Percentiles rank a stretch among this genome's conserved stretches.
Conservation (phyloP, 2,113 vertebrate species). For the Austrofundulus limnaeus region DNA sequence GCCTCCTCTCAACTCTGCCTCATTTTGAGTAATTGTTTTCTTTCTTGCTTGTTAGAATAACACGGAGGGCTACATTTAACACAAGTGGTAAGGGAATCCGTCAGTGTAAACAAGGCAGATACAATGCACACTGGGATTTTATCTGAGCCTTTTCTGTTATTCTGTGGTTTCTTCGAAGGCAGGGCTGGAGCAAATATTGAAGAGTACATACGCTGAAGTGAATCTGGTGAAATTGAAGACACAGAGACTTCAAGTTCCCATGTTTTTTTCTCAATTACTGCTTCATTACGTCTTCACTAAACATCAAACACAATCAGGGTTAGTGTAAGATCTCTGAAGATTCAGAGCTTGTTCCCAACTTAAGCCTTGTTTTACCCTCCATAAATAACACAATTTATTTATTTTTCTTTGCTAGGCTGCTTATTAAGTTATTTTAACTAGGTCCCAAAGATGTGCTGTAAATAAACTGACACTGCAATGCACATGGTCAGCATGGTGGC, state of each 20-base stretch:
- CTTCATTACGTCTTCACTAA: slow-evolving; percentile 11
- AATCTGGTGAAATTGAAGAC: slow-evolving; percentile 47
- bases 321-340: slow-evolving; percentile 2
- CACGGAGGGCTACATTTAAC: slow-evolving; percentile 71
- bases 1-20: slow-evolving; percentile 67
- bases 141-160: slow-evolving; percentile 68
- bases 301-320: slow-evolving; percentile 12
- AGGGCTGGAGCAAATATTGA: slow-evolving; percentile 50
- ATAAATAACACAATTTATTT: slow-evolving; percentile 3
- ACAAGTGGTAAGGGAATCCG: slow-evolving; percentile 72
- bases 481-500: slow-evolving; percentile 72
- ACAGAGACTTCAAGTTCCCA: slow-evolving; percentile 25
- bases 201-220: slow-evolving; percentile 24
- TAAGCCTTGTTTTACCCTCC: neutral
- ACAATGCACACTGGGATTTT: slow-evolving; percentile 76
- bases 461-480: slow-evolving; percentile 42
- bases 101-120: slow-evolving; percentile 70
- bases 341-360: neutral
- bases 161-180: slow-evolving; percentile 63
- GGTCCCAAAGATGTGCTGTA: neutral
- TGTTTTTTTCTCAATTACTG: slow-evolving; percentile 22
- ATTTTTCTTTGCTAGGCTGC: neutral
- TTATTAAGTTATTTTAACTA: neutral
- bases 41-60: slow-evolving; percentile 76
- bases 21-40: slow-evolving; percentile 79